Conservation (phyloP, 2,888 invertebrate genomes). For the Oscheius sp. region DNA sequence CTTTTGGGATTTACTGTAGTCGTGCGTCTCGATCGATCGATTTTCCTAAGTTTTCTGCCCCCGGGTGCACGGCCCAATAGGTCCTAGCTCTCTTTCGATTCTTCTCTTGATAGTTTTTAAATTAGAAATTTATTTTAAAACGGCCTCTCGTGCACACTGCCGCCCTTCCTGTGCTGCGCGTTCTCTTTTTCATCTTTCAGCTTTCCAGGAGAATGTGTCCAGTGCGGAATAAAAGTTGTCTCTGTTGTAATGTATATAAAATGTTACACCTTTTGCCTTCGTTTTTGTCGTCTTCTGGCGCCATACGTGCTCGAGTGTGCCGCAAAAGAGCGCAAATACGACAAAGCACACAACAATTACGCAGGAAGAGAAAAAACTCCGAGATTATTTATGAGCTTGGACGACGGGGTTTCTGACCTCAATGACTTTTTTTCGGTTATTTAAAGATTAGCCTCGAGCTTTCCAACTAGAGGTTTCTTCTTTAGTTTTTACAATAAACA, state of each 20-base stretch:
- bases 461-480: too few relatives aligned
- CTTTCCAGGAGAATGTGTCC: background rate
- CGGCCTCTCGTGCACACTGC: slow-evolving; percentile 6
- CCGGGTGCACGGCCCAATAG: slow-evolving; percentile 15
- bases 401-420: background rate
- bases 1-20: background rate
- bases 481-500: too few relatives aligned
- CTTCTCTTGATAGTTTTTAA: background rate
- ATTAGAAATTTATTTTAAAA: background rate
- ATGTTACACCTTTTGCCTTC: slow-evolving; percentile 10
- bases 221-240: slow-evolving; percentile 1
- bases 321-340: slow-evolving; percentile 17
- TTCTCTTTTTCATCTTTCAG: background rate
- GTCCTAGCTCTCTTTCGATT: slow-evolving; percentile 1
- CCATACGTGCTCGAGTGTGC: background rate
- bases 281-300: background rate
- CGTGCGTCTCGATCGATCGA: slow-evolving; percentile 2
- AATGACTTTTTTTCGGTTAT: too few relatives aligned
- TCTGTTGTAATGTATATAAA: slow-evolving; percentile 26
- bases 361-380: background rate
- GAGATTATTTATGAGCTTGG: too few relatives aligned
- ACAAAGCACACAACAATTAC: slow-evolving; percentile 5
- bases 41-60: slow-evolving; percentile 17
- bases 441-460: too few relatives aligned
- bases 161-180: slow-evolving; percentile 1